Percentiles rank a stretch among this genome's conserved stretches.
These are phyloP conservation scores for Charanyca ferruginea DNA, from an alignment of 2,888 invertebrate genomes.

Conservation along the genomic window DNA sequence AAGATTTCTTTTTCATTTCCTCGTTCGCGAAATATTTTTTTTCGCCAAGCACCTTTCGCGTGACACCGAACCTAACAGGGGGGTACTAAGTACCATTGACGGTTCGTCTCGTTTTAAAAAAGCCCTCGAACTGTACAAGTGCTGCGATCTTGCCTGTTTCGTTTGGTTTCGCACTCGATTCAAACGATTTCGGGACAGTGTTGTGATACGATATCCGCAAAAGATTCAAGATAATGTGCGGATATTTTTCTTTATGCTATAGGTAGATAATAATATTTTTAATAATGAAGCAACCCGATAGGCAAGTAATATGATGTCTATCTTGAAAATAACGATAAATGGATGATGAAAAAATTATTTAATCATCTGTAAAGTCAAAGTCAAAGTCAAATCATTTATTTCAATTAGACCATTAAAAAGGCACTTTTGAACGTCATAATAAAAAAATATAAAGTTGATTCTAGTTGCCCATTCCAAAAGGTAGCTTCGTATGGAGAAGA, in stretches of 20 bases:
- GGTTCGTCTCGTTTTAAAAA: constrained; percentile 69
- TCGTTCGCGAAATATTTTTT: constrained; percentile 38
- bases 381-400: too few species aligned
- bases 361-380: too few species aligned
- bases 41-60: constrained; percentile 49
- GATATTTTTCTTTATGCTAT: constrained; percentile 2
- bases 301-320: too few species aligned
- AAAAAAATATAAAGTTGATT: too few species aligned
- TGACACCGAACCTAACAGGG: constrained; percentile 60
- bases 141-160: constrained; percentile 69
- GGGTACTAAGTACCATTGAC: constrained; percentile 72
- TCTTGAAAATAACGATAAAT: too few species aligned
- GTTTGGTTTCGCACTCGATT: constrained; percentile 58
- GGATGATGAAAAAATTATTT: too few species aligned
- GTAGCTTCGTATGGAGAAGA: too few species aligned
- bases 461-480: too few species aligned
- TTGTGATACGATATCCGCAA: constrained; percentile 29
- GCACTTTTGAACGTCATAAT: too few species aligned
- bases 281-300: neutral
- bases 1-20: neutral
- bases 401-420: too few species aligned
- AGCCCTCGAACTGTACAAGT: constrained; percentile 64
- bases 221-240: neutral
- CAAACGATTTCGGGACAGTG: constrained; percentile 55
- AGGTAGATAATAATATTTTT: neutral